Conservation (phyloP, 2,888 invertebrate genomes). For the Thera britannica region DNA sequence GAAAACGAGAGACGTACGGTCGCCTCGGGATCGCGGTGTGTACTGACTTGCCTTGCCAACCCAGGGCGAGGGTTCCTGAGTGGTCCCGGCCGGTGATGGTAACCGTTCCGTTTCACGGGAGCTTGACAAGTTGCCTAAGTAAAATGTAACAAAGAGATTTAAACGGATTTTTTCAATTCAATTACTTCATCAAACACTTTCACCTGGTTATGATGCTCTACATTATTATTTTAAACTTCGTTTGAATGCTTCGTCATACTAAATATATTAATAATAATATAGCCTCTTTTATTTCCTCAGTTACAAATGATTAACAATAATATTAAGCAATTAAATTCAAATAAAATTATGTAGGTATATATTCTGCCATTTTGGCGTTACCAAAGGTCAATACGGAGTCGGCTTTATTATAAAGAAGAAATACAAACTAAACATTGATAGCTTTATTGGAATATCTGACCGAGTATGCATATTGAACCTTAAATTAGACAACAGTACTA, state of each 20-base stretch:
- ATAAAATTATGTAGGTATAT: too few species aligned
- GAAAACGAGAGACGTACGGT: conserved; percentile 51
- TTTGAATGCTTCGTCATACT: background rate
- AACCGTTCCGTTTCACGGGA: conserved; percentile 67
- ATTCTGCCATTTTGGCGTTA: too few species aligned
- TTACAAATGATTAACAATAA: too few species aligned
- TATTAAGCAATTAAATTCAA: too few species aligned
- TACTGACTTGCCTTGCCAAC: conserved; percentile 67
- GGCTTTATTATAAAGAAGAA: too few species aligned
- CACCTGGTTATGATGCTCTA: background rate
- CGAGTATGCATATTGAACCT: too few species aligned
- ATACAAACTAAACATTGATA: too few species aligned
- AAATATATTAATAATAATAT: too few species aligned
- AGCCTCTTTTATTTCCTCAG: too few species aligned
- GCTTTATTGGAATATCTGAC: too few species aligned
- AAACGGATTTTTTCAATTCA: background rate
- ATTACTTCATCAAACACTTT: background rate
- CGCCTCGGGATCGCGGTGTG: conserved; percentile 62
- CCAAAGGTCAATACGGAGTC: too few species aligned
- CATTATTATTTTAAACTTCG: background rate
- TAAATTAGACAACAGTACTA: too few species aligned
- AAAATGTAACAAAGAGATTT: conserved; percentile 32
- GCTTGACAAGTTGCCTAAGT: conserved; percentile 33
- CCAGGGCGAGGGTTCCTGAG: conserved; percentile 71
- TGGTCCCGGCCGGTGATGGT: conserved; percentile 72